Base-by-base conservation (phyloP, 2,797 vertebrate species). In the Parotocinclus haroldoi region DNA sequence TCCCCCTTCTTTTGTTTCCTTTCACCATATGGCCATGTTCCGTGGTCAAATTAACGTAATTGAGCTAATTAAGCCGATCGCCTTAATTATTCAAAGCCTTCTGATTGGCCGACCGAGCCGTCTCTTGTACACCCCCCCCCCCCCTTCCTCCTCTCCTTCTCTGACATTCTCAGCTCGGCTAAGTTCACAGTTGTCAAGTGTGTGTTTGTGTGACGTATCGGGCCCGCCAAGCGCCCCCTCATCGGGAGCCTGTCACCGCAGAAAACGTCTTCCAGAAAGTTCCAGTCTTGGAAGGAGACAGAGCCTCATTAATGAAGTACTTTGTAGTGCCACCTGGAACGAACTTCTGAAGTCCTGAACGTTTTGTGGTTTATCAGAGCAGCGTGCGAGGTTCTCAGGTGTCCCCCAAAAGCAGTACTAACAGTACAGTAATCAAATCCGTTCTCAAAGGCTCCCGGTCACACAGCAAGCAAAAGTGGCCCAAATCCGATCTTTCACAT, bases 21-120 rank as follows among this genome's bases (percentile, higher is more conserved):
- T 83, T 81, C 83, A 80, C 91, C 90, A 90, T 91, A 92, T 92
- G 90, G 89, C 90, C 81, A 71, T 89, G 88, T 91, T 91, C 91
- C 84, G 85, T 91, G 90, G 89, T 92, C 91, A 92, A 92, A 93
- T 92, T 89, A 91, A 90, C 87, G 86, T 93, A 92, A 92, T 92
- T 92, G 90, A 92, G 91, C 90, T 92, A 92, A 93, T 93, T 93
- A 92, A 91, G 88, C 84, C 86, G 87, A 91, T 93, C 91, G 90
- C 85, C 91, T 93, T 92, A 92, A 93, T 92, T 92, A 92, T 92
- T 93, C 91, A 91, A 87, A 90, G 87, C 81, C 58, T 77, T 89
- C 87, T 82, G 87, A 92, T 92, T 91, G 91, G 89, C 82, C 81
- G 80, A 79, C 65, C 81, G 83, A 85, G 3, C 10, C n/a, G n/a